phyloP scores from a whole-genome alignment of 2,888 invertebrate genomes.

The Stramonita haemastoma region DNA sequence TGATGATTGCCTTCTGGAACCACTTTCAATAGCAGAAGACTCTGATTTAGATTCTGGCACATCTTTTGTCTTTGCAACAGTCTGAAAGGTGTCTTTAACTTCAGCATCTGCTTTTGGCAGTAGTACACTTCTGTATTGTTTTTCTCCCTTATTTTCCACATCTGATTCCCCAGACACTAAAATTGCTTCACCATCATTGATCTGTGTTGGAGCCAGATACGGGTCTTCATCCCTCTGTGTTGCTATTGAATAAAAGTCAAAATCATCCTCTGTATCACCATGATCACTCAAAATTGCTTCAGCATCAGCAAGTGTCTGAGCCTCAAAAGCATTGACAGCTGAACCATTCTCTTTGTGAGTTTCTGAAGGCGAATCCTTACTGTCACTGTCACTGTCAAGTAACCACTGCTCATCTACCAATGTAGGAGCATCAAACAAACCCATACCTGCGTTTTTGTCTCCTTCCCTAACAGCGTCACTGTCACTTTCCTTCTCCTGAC shows the following conservation, averaged over 20 bases:
- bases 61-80: background rate
- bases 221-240: conserved; percentile 16
- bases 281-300: background rate
- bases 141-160: background rate
- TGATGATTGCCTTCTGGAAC: background rate
- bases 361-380: background rate
- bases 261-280: background rate
- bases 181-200: background rate
- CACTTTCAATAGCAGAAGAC: background rate
- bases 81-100: background rate
- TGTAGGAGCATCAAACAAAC: background rate
- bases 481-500: background rate
- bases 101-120: background rate
- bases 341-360: background rate
- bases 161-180: conserved; percentile 4
- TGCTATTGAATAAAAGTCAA: background rate
- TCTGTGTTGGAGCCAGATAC: conserved; percentile 31
- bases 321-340: background rate
- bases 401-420: background rate
- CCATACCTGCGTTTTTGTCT: background rate
- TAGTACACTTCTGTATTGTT: background rate
- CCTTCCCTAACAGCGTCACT: background rate
- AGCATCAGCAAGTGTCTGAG: background rate
- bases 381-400: background rate
- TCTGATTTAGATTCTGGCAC: background rate